Percentiles rank a stretch among this genome's conserved stretches.
Conservation (phyloP, 1,140 invertebrate genomes). For the Drosophila lacertosa region DNA sequence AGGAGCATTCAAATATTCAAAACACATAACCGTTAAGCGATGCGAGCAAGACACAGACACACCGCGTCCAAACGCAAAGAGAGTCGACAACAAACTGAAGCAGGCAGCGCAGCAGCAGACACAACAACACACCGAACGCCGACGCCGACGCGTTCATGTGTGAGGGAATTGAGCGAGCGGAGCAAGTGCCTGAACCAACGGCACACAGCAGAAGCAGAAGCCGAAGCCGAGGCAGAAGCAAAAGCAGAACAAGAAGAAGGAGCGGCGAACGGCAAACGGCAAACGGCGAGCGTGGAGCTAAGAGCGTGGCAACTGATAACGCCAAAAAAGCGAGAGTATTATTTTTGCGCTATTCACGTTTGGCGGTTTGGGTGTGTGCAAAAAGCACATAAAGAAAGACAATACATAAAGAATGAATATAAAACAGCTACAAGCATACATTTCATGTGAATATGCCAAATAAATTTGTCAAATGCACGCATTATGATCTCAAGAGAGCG, state of each 20-base stretch:
- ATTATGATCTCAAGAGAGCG: constrained; percentile 37
- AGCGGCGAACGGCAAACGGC: constrained; percentile 24
- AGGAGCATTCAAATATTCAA: constrained; percentile 53
- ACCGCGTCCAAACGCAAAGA: constrained; percentile 64
- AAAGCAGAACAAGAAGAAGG: constrained; percentile 37
- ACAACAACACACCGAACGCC: constrained; percentile 41
- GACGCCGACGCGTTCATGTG: constrained; percentile 48
- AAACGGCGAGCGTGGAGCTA: constrained; percentile 25
- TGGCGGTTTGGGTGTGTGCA: constrained; percentile 22
- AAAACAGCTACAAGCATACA: constrained; percentile 8
- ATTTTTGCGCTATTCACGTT: constrained; percentile 26
- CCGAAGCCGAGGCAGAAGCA: constrained; percentile 30
- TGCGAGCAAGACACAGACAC: constrained; percentile 36
- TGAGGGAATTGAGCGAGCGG: constrained; percentile 48
- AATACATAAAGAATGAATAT: constrained; percentile 17
- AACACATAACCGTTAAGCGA: constrained; percentile 49
- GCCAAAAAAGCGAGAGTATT: constrained; percentile 70
- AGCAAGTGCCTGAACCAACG: constrained; percentile 44
- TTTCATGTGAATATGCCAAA: constrained; percentile 31
- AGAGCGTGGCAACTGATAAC: constrained; percentile 62
- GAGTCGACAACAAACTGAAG: constrained; percentile 61
- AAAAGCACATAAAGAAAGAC: constrained; percentile 19
- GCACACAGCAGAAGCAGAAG: constrained; percentile 31
- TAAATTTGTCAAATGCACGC: constrained; percentile 39
- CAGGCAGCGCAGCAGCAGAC: constrained; percentile 50